phyloP scores from a whole-genome alignment of 2,888 invertebrate genomes.

The Lasius fuliginosus region DNA sequence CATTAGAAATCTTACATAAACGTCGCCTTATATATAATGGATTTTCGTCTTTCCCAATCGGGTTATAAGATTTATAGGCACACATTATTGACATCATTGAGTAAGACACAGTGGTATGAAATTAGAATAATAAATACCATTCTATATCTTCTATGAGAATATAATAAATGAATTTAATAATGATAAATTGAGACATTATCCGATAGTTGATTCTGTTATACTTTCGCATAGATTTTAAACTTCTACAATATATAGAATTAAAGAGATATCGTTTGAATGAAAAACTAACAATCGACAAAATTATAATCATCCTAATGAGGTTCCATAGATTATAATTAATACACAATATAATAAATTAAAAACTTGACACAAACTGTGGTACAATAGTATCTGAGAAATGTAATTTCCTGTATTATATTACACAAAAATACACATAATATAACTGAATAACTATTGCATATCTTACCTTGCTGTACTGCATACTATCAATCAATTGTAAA shows the following conservation, averaged over 20 bases:
- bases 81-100: neutral
- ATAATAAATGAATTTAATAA: conserved; percentile 2
- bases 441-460: conserved; percentile 2
- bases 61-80: conserved; percentile 19
- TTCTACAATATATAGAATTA: neutral
- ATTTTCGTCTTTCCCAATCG: neutral
- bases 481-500: conserved; percentile 22
- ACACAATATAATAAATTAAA: conserved; percentile 59
- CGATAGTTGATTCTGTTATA: neutral
- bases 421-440: conserved; percentile 8
- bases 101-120: neutral
- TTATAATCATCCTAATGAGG: conserved; percentile 32
- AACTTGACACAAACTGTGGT: conserved; percentile 3
- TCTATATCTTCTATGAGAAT: neutral
- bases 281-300: conserved; percentile 18
- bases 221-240: neutral
- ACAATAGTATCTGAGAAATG: conserved; percentile 56
- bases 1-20: conserved; percentile 20
- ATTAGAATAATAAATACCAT: conserved; percentile 4
- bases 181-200: conserved; percentile 1
- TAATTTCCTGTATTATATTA: conserved; percentile 50
- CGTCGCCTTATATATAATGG: neutral
- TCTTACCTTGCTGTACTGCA: conserved; percentile 9
- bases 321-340: conserved; percentile 35
- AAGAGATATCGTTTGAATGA: neutral